phyloP scores from a whole-genome alignment of 2,797 vertebrate genomes.

The Sternotherus odoratus region DNA sequence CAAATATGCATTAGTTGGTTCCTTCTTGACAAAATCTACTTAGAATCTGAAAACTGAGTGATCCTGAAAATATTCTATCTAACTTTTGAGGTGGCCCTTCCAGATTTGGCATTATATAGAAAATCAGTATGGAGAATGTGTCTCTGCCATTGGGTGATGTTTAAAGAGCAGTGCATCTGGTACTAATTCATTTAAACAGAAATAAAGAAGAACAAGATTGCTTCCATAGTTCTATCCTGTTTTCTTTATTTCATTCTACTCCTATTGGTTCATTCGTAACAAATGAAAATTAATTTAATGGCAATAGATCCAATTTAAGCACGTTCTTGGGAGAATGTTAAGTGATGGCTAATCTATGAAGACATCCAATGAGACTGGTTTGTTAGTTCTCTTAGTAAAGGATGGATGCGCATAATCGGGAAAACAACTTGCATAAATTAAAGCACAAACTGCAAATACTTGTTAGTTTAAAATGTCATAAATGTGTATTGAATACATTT shows the following conservation, averaged over 20 bases:
- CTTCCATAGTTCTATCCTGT: fast-evolving
- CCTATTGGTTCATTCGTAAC: neutral
- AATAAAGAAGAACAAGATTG: neutral
- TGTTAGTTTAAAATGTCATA: neutral
- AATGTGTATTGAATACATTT: neutral
- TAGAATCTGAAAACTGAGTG: neutral
- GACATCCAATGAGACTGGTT: neutral
- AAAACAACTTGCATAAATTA: neutral
- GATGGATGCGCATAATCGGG: neutral
- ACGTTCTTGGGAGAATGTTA: neutral
- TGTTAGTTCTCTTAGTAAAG: neutral
- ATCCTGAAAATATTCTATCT: neutral
- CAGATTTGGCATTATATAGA: neutral
- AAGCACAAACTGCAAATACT: fast-evolving
- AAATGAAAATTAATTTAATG: neutral
- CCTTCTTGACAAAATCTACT: neutral
- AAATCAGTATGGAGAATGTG: neutral
- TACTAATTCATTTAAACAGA: neutral
- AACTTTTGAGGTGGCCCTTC: neutral
- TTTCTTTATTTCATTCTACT: neutral
- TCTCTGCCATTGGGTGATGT: neutral
- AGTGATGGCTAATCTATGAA: neutral
- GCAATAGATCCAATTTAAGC: neutral
- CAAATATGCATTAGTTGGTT: neutral
- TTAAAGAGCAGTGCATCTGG: neutral